Conservation (phyloP, 2,888 invertebrate genomes). For the Heliconius sara region DNA sequence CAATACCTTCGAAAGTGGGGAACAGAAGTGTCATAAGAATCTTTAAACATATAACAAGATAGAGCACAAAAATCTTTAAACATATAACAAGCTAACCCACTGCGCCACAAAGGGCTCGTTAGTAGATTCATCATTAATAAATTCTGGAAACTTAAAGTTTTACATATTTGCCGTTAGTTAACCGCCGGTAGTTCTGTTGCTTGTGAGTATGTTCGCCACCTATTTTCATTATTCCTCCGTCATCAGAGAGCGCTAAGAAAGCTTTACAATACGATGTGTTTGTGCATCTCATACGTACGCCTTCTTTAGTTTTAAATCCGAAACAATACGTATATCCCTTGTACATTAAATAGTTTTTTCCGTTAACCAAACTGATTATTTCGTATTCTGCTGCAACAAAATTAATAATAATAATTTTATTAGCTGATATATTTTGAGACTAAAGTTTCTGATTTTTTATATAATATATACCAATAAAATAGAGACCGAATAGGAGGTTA, state of each 20-base stretch:
- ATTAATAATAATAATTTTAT: not conserved
- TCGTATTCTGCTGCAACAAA: slow-evolving; percentile 24
- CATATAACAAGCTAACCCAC: not conserved
- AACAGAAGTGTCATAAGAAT: no score
- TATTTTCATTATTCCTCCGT: slow-evolving; percentile 36
- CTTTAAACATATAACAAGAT: not conserved
- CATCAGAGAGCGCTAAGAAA: slow-evolving; percentile 44
- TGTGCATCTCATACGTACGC: slow-evolving; percentile 53
- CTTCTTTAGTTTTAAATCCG: slow-evolving; percentile 41
- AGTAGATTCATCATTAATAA: not conserved
- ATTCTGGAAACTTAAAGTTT: slow-evolving; percentile 41
- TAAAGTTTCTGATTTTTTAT: not conserved
- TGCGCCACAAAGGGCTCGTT: not conserved
- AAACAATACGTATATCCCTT: slow-evolving; percentile 52
- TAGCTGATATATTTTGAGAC: not conserved
- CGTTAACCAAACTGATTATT: slow-evolving; percentile 51
- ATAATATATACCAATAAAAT: not conserved
- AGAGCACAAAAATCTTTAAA: not conserved
- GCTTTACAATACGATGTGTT: slow-evolving; percentile 53
- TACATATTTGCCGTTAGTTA: slow-evolving; percentile 47
- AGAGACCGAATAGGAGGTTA: not conserved
- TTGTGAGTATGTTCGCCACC: slow-evolving; percentile 49
- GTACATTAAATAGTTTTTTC: slow-evolving; percentile 51
- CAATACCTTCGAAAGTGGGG: not conserved
- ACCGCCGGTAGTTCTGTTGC: slow-evolving; percentile 41